These are phyloP conservation scores for Epinephelus awoara DNA, from an alignment of 2,797 vertebrate species.

Conservation along the genomic window DNA sequence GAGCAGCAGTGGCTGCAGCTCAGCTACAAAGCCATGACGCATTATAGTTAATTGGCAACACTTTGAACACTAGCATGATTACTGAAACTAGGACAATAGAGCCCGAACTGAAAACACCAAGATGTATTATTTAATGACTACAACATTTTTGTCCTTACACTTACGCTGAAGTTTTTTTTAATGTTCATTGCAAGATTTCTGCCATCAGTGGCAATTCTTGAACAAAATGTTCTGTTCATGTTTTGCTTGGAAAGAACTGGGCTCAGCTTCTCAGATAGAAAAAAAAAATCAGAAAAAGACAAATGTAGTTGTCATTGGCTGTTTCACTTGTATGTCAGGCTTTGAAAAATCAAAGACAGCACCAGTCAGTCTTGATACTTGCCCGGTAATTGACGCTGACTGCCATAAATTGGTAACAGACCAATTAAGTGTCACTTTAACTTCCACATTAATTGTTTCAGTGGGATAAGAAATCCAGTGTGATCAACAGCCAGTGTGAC, in stretches of 20 bases:
- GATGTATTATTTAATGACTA: not conserved
- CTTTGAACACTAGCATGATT: not conserved
- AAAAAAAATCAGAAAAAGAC: not conserved
- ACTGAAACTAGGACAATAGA: constrained; percentile 15
- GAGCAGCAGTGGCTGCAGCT: not conserved
- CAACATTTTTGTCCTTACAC: not conserved
- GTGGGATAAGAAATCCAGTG: constrained; percentile 21
- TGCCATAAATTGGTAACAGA: constrained; percentile 43
- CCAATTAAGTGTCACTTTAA: constrained; percentile 53
- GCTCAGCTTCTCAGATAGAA: not conserved
- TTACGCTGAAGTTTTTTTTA: not conserved
- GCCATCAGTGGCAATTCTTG: not conserved
- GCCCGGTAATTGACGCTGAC: constrained; percentile 26
- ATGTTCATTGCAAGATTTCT: not conserved
- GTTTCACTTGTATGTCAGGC: constrained; percentile 13
- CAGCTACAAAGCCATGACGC: not conserved
- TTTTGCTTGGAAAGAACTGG: not conserved
- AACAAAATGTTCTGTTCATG: not conserved
- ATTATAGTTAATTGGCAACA: not conserved
- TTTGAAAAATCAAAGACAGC: constrained; percentile 37
- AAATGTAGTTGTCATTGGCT: not conserved
- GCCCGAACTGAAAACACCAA: constrained; percentile 14
- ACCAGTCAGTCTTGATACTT: constrained; percentile 23
- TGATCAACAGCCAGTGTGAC: constrained; percentile 39
- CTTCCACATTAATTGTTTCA: constrained; percentile 46